phyloP scores from a whole-genome alignment of 2,113 vertebrate genomes.

The Nerophis ophidion region DNA sequence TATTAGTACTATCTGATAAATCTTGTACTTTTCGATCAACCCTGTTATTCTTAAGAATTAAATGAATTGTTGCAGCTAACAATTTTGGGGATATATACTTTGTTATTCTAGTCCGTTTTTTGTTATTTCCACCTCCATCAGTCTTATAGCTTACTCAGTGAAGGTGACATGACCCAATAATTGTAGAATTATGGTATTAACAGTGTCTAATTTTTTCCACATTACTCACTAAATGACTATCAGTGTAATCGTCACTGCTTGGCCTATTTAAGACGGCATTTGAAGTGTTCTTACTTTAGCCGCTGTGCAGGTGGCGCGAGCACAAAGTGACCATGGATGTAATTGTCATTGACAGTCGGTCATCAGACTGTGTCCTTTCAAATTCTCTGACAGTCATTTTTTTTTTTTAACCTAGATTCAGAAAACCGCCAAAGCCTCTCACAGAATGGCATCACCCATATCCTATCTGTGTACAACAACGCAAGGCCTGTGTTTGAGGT shows the following conservation, averaged over 20 bases:
- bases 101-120: too few species aligned
- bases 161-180: neutral
- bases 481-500: constrained; percentile 80
- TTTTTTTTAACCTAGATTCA: constrained; percentile 67
- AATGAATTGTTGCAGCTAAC: too few species aligned
- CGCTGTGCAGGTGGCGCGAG: constrained; percentile 3
- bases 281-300: constrained; percentile 49
- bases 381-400: neutral
- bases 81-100: too few species aligned
- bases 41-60: too few species aligned
- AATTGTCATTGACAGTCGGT: neutral
- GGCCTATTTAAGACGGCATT: constrained; percentile 21
- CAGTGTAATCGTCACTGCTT: neutral
- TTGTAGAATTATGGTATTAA: neutral
- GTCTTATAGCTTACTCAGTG: neutral
- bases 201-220: neutral
- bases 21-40: too few species aligned
- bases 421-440: constrained; percentile 76
- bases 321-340: constrained; percentile 15
- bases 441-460: constrained; percentile 79
- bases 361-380: neutral
- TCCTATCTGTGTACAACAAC: constrained; percentile 79
- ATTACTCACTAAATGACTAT: constrained; percentile 1
- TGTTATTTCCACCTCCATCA: neutral
- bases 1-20: too few species aligned